phyloP scores from a whole-genome alignment of 2,888 invertebrate genomes.

The Macroteleia sp. region DNA sequence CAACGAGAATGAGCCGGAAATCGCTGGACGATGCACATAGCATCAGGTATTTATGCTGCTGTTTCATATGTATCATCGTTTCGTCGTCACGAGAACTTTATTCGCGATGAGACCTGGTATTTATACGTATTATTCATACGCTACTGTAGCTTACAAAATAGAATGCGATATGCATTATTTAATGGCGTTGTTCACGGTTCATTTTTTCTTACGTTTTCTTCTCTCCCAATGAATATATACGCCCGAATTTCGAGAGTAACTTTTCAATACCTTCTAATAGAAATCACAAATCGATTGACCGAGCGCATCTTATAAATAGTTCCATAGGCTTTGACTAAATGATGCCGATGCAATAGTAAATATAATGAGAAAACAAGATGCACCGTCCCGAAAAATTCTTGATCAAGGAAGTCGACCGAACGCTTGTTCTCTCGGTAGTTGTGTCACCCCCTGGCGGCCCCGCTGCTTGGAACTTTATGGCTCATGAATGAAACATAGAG shows the following conservation, averaged over 20 bases:
- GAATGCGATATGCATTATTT: constrained; percentile 60
- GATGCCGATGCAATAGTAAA: constrained; percentile 24
- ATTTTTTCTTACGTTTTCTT: not conserved
- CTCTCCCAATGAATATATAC: not conserved
- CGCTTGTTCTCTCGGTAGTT: constrained; percentile 20
- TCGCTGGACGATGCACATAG: not conserved
- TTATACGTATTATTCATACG: constrained; percentile 64
- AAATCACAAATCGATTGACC: too few relatives aligned
- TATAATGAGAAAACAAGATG: constrained; percentile 32
- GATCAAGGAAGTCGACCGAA: constrained; percentile 43
- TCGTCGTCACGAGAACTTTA: constrained; percentile 63
- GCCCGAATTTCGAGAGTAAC: not conserved
- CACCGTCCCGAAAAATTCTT: constrained; percentile 48
- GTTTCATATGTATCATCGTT: constrained; percentile 65
- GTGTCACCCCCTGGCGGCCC: constrained; percentile 13
- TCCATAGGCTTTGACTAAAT: constrained; percentile 30
- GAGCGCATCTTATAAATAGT: constrained; percentile 37
- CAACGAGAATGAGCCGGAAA: constrained; percentile 45
- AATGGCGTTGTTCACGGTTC: constrained; percentile 25
- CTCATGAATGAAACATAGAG: constrained; percentile 82
- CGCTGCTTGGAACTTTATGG: constrained; percentile 58
- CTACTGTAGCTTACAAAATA: constrained; percentile 24
- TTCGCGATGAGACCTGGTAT: constrained; percentile 33
- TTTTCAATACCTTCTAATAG: too few relatives aligned
- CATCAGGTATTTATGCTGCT: constrained; percentile 46